phyloP scores from a whole-genome alignment of 2,113 vertebrate genomes.

The Salvelinus sp. region DNA sequence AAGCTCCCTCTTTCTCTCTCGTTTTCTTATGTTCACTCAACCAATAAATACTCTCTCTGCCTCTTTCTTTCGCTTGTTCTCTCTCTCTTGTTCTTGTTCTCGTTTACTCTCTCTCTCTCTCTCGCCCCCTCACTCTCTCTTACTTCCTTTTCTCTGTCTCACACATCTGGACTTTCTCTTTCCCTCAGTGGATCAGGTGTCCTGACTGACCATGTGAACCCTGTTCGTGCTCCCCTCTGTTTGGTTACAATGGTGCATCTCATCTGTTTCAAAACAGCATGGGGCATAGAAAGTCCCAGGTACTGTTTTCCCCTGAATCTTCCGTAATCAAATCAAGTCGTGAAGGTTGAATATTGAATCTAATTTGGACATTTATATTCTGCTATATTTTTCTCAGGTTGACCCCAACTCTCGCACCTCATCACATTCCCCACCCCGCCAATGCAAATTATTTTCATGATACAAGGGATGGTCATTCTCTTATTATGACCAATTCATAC shows the following conservation, averaged over 20 bases:
- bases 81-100: too few relatives aligned
- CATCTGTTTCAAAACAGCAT: not conserved
- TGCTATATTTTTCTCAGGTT: too few relatives aligned
- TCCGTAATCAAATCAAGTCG: not conserved
- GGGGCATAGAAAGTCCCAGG: not conserved
- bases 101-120: not conserved
- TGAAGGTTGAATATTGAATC: too few relatives aligned
- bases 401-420: not conserved
- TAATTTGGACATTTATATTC: too few relatives aligned
- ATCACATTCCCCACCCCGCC: slow-evolving; percentile 6
- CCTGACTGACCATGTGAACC: slow-evolving; percentile 5
- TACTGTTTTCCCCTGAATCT: not conserved
- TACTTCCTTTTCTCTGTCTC: not conserved
- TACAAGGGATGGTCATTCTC: slow-evolving; percentile 4
- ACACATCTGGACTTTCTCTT: slow-evolving; percentile 2
- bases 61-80: not conserved
- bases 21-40: not conserved
- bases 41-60: not conserved
- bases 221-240: slow-evolving; percentile 18
- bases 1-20: not conserved
- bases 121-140: too few relatives aligned
- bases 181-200: slow-evolving; percentile 21
- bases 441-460: slow-evolving; percentile 36
- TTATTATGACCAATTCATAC: too few relatives aligned
- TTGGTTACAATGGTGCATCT: slow-evolving; percentile 19